These are phyloP conservation scores for Spisula solida DNA, from an alignment of 2,888 invertebrate species.

Conservation along the genomic window DNA sequence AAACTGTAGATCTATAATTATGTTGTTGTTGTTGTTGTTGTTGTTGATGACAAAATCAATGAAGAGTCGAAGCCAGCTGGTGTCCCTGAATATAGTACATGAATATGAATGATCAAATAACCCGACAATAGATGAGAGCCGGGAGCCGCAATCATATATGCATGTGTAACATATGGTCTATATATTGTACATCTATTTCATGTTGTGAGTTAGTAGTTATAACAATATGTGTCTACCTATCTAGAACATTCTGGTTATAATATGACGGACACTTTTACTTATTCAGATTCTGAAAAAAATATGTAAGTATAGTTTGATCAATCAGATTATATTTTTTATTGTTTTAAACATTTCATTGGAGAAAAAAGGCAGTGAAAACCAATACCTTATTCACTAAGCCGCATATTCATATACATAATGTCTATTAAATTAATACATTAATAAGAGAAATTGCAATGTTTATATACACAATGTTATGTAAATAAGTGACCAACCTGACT, in stretches of 20 bases:
- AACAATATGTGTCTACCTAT: neutral
- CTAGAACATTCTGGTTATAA: neutral
- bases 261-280: too few species aligned
- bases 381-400: too few species aligned
- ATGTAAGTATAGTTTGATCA: slow-evolving; percentile 9
- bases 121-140: neutral
- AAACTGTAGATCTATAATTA: neutral
- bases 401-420: too few species aligned
- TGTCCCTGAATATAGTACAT: neutral
- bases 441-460: too few species aligned
- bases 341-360: too few species aligned
- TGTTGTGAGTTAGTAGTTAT: neutral
- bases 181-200: neutral
- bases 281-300: neutral
- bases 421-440: too few species aligned
- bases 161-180: slow-evolving; percentile 11
- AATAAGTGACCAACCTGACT: too few species aligned
- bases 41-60: slow-evolving; percentile 13
- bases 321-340: too few species aligned
- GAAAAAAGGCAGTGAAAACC: too few species aligned
- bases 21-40: neutral
- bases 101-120: neutral
- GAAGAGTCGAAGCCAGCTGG: neutral
- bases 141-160: neutral
- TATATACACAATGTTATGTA: too few species aligned